Conservation (phyloP, 2,888 invertebrate species). For the Euclidia mi region DNA sequence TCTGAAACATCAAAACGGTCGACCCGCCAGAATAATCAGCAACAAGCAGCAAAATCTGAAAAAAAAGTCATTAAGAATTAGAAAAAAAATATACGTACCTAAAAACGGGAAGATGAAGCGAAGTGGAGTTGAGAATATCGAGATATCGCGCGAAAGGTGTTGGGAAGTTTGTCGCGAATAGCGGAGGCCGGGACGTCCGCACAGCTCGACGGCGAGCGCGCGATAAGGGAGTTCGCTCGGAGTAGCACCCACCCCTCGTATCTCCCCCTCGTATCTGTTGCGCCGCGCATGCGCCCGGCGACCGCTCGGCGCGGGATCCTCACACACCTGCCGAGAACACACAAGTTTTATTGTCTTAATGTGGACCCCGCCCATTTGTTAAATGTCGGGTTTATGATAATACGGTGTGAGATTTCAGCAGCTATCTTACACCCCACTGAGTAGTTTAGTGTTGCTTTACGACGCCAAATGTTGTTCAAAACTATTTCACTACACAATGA, state of each 20-base stretch:
- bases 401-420: slow-evolving; percentile 18
- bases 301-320: slow-evolving; percentile 37
- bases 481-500: neutral
- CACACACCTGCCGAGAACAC: slow-evolving; percentile 48
- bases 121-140: slow-evolving; percentile 19
- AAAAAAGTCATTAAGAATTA: slow-evolving; percentile 7
- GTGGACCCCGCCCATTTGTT: slow-evolving; percentile 53
- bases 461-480: neutral
- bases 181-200: slow-evolving; percentile 54
- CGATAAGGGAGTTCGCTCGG: slow-evolving; percentile 61
- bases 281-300: slow-evolving; percentile 69
- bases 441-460: neutral
- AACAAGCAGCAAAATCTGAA: slow-evolving; percentile 14
- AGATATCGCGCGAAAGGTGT: slow-evolving; percentile 49
- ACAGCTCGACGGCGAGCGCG: slow-evolving; percentile 48
- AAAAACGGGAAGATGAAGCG: slow-evolving; percentile 40
- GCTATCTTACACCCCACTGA: neutral
- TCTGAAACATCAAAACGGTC: slow-evolving; percentile 29
- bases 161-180: slow-evolving; percentile 31
- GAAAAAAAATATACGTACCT: slow-evolving; percentile 39
- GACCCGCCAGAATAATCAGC: slow-evolving; percentile 11
- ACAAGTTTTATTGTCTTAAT: slow-evolving; percentile 37
- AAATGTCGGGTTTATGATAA: slow-evolving; percentile 20
- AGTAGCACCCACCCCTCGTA: slow-evolving; percentile 62
- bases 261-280: slow-evolving; percentile 77